Conservation (phyloP, 2,888 invertebrate species). For the Acrobasis consociella region DNA sequence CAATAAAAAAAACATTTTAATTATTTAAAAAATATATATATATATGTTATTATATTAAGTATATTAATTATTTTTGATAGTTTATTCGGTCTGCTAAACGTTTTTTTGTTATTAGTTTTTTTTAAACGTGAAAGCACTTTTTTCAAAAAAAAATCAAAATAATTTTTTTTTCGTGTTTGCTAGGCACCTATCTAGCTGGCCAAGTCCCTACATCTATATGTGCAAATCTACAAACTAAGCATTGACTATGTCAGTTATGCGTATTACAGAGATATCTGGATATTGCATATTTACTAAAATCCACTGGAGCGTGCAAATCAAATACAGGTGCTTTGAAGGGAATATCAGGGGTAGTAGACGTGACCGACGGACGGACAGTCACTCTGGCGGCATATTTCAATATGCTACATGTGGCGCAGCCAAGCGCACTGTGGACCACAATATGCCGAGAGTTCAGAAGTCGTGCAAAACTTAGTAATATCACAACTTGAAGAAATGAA, state of each 20-base stretch:
- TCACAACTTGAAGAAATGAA: too few relatives aligned
- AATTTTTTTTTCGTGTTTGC: too few relatives aligned
- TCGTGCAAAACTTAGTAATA: neutral
- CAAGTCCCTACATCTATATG: too few relatives aligned
- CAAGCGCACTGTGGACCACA: slow-evolving; percentile 40
- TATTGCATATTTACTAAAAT: slow-evolving; percentile 59
- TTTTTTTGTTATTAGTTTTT: too few relatives aligned
- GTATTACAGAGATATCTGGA: slow-evolving; percentile 49
- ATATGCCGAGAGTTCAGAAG: neutral
- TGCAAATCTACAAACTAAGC: neutral
- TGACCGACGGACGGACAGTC: slow-evolving; percentile 62
- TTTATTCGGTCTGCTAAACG: too few relatives aligned
- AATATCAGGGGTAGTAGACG: slow-evolving; percentile 59
- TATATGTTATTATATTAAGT: too few relatives aligned
- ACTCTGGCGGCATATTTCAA: slow-evolving; percentile 71
- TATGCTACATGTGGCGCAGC: slow-evolving; percentile 66
- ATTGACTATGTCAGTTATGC: slow-evolving; percentile 28
- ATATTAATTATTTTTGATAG: too few relatives aligned
- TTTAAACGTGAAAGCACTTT: too few relatives aligned
- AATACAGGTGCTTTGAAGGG: slow-evolving; percentile 66
- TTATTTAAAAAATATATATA: too few relatives aligned
- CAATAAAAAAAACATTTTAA: too few relatives aligned
- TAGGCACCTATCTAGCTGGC: too few relatives aligned
- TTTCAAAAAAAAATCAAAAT: too few relatives aligned
- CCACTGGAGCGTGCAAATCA: slow-evolving; percentile 62